Percentiles rank a stretch among this genome's conserved stretches.
Evolutionary conservation across 2,113 vertebrate genomes (phyloP).

Genomic region (Calyptomena viridis): DNA sequence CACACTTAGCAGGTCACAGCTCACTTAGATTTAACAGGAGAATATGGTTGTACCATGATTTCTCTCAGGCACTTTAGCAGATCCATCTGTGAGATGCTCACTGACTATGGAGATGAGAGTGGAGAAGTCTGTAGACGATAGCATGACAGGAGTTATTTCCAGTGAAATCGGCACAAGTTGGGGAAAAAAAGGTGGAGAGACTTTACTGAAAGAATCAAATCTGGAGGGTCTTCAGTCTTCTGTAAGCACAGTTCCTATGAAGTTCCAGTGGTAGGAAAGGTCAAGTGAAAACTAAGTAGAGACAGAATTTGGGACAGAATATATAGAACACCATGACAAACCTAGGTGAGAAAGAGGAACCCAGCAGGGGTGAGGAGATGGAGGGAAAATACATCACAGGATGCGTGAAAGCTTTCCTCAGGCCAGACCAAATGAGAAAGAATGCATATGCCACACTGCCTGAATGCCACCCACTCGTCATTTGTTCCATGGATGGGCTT

Average conservation of each 20-base stretch:
- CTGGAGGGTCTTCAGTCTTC: not conserved
- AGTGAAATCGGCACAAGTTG: not conserved
- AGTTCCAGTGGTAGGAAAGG: not conserved
- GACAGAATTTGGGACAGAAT: not conserved
- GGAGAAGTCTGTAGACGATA: not conserved
- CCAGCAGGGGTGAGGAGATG: not conserved
- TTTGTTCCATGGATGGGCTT: slow-evolving; percentile 35
- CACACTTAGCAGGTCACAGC: not conserved
- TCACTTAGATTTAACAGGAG: not conserved
- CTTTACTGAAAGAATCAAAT: not conserved
- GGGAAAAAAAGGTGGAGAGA: not conserved
- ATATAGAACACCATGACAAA: not conserved
- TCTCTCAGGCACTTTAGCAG: not conserved
- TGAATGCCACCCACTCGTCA: slow-evolving; percentile 49
- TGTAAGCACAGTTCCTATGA: not conserved
- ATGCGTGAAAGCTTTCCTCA: slow-evolving; percentile 13
- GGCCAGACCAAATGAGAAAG: slow-evolving; percentile 40
- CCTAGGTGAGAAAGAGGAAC: slow-evolving; percentile 7
- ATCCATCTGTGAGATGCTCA: not conserved
- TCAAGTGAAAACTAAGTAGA: not conserved
- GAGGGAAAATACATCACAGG: not conserved
- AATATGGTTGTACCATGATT: not conserved
- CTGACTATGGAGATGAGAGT: not conserved
- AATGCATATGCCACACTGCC: slow-evolving; percentile 40
- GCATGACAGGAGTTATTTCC: not conserved